Evolutionary conservation across 2,888 invertebrate species (phyloP).

Genomic region (Spicauda simplicius): DNA sequence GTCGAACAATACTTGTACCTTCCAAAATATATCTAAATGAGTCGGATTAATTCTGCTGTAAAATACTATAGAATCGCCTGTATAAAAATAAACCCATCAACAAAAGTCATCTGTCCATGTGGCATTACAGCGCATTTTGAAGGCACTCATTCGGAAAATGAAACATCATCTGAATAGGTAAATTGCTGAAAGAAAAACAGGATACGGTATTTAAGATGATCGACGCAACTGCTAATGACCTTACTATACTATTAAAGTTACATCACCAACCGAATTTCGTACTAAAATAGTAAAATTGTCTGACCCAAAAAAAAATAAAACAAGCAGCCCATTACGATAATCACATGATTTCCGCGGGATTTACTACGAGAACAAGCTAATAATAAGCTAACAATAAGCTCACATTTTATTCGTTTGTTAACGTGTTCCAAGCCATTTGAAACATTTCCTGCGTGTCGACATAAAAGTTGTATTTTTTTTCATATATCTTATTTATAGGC

Average conservation of each 20-base stretch:
- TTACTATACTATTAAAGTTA: constrained; percentile 27
- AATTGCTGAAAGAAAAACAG: constrained; percentile 58
- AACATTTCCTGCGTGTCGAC: no score
- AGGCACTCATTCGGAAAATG: constrained; percentile 44
- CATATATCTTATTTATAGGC: no score
- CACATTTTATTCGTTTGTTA: neutral
- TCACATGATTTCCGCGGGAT: constrained; percentile 1
- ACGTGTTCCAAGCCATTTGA: neutral
- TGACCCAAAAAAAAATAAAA: constrained; percentile 13
- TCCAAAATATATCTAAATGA: no score
- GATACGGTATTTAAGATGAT: constrained; percentile 66
- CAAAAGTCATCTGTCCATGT: constrained; percentile 9
- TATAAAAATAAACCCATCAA: neutral
- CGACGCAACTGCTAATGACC: constrained; percentile 50
- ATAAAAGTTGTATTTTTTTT: no score
- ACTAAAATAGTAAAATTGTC: constrained; percentile 15
- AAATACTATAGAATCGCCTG: no score
- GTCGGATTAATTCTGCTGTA: no score
- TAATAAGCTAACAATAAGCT: neutral
- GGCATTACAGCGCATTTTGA: constrained; percentile 13
- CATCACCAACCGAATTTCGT: constrained; percentile 23
- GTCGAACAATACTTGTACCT: no score
- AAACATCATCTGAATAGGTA: constrained; percentile 44
- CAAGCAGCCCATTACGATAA: constrained; percentile 29
- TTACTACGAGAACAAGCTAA: neutral